Evolutionary conservation across 2,113 vertebrate species (phyloP).

Genomic region (Rutilus rutilus): DNA sequence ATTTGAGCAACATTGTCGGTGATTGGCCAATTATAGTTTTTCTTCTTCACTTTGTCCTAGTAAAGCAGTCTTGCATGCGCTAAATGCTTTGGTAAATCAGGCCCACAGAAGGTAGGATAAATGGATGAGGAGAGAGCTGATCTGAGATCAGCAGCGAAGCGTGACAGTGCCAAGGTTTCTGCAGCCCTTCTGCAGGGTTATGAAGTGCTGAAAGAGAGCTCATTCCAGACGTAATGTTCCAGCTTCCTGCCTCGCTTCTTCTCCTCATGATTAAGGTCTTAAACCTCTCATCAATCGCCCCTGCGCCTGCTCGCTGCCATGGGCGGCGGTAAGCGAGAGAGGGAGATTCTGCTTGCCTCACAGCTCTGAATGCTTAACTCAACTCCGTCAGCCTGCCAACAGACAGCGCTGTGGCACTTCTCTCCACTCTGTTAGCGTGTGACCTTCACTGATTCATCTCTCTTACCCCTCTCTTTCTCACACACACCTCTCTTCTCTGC

Average conservation of each 20-base stretch:
- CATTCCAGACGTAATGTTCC: constrained; percentile 47
- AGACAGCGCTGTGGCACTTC: constrained; percentile 52
- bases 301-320: constrained; percentile 16
- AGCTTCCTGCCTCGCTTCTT: constrained; percentile 31
- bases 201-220: constrained; percentile 48
- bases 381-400: constrained; percentile 46
- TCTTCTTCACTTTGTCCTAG: not conserved
- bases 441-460: constrained; percentile 57
- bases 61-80: constrained; percentile 31
- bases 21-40: constrained; percentile 18
- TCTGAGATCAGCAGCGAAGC: constrained; percentile 42
- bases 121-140: constrained; percentile 40
- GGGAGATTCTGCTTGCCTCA: constrained; percentile 32
- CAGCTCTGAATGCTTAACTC: constrained; percentile 38
- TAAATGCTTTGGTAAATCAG: constrained; percentile 35
- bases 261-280: constrained; percentile 54
- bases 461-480: constrained; percentile 15
- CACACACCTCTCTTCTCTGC: constrained; percentile 29
- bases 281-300: constrained; percentile 53
- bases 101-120: constrained; percentile 37
- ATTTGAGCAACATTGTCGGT: not conserved
- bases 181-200: constrained; percentile 39
- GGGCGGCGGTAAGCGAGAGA: not conserved
- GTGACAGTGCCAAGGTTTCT: constrained; percentile 26
- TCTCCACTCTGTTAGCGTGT: constrained; percentile 44